Evolutionary conservation across 1,140 invertebrate species (phyloP), one percentile per base, ranked within the genome.

Genomic region (Drosophila mayri): DNA sequence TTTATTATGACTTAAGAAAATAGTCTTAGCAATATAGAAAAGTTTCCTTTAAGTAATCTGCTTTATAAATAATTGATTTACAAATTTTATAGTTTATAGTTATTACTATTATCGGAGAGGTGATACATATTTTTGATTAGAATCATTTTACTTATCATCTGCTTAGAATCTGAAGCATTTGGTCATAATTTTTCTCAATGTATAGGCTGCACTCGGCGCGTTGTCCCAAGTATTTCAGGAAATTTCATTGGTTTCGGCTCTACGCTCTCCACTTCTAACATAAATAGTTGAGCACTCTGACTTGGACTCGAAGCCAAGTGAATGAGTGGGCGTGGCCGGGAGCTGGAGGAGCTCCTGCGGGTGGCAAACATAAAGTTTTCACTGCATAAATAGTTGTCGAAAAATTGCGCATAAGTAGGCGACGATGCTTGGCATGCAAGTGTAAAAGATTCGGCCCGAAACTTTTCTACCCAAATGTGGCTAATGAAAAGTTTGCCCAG

Each of bases 191-290:
- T 54, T 9, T 28, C 22, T 11, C 14, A 0, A 12, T 55, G 63
- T 37, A 52, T 73, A 81, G 72, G 88, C 81, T 85, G 85, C 86
- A 90, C 85, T 90, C 74, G 88, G 75, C 63, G 66, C 86, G 81
- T 88, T 88, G 81, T 83, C 83, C 84, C 79, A 87, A 86, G 83
- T 72, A 88, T 88, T 90, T 73, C 65, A 79, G 75, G 74, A 90
- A 85, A 90, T 90, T 90, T 90, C 86, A 90, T 90, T 90, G 85
- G 81, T 81, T 90, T 81, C 85, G 86, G 78, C 68, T 79, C 64
- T 90, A 72, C 84, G 81, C 85, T 90, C 80, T 88, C 76, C 85
- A 88, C 73, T 76, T 76, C 63, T 61, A 67, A 68, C 77, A 88
- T 87, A 88, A 80, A 88, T 87, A 88, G 77, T 87, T 87, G 72